Base-by-base conservation (phyloP, 2,888 invertebrate species). In the Drosophila nr. medialis region DNA sequence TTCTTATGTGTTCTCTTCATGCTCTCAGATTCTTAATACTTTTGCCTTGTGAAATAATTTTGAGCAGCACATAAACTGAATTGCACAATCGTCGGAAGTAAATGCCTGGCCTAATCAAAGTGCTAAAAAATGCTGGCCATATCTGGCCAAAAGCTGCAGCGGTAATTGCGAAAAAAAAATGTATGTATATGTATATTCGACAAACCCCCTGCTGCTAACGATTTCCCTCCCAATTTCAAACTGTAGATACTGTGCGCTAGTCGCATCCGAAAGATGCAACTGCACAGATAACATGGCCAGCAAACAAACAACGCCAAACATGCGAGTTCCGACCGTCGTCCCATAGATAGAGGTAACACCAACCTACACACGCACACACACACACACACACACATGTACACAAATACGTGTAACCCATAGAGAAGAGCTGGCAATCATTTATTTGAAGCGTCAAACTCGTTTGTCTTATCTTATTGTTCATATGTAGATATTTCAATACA, bases 391-490 rank as follows among this genome's bases (percentile, higher is more conserved):
- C 18, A 60, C 59, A 48, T 8, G 54, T 45, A 53, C 59, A 53
- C 53, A 71, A 60, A 61, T 54, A 71, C 53, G 53, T 49, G 63
- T 32, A 55, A 36, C 21, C 71, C 62, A 65, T 63, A 69, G 75
- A 70, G 76, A 58, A 66, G 72, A 72, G 68, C 83, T 78, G 80
- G 80, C 81, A 86, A 88, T 90, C 86, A 90, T 90, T 86, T 86
- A 86, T 90, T 83, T 86, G 89, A 86, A 88, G 90, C 90, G 86
- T 90, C 86, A 90, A 86, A 86, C 86, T 90, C 86, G 90, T 90
- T 86, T 90, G 86, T 89, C 82, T 86, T 87, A 87, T 89, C 89
- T 86, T 80, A 87, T 87, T 89, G 78, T 90, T 83, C 88, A 78
- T 80, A 83, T 80, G 80, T 74, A 72, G 75, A 88, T 77, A 74